Percentiles rank a stretch among this genome's conserved stretches.
Conservation (phyloP, 2,797 vertebrate species). For the Tokudaia muenninki region DNA sequence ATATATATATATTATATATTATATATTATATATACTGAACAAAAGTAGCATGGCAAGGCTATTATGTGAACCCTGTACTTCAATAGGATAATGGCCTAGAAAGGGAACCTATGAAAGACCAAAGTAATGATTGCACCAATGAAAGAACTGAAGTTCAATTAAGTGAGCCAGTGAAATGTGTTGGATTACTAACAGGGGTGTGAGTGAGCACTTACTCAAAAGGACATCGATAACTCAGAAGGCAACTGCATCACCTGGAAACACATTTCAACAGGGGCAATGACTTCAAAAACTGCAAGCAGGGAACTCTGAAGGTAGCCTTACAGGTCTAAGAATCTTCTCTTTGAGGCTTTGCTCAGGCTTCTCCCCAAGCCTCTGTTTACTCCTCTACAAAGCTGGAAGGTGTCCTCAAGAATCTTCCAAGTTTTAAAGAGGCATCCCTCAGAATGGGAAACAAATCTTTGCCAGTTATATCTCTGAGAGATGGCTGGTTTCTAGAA, state of each 20-base stretch:
- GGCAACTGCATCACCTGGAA: neutral
- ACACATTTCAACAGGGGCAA: neutral
- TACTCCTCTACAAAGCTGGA: neutral
- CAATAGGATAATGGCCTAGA: neutral
- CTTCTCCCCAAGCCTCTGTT: neutral
- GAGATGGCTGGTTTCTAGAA: neutral
- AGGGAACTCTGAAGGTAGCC: too few species aligned
- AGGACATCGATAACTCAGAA: neutral
- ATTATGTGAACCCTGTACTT: neutral
- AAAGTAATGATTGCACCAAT: neutral
- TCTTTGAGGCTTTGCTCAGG: neutral
- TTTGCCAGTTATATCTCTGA: neutral
- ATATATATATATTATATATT: neutral
- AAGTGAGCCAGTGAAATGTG: neutral
- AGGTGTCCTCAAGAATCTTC: neutral
- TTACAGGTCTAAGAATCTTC: neutral
- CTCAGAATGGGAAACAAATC: neutral
- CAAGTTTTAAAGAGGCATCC: neutral
- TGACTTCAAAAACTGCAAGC: neutral
- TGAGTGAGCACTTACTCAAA: neutral
- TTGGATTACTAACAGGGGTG: neutral
- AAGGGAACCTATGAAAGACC: neutral
- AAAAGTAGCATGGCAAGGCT: too few species aligned
- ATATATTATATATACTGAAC: too few species aligned
- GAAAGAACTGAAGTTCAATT: neutral